phyloP scores from a whole-genome alignment of 1,140 invertebrate genomes.

The Dryas iulia region DNA sequence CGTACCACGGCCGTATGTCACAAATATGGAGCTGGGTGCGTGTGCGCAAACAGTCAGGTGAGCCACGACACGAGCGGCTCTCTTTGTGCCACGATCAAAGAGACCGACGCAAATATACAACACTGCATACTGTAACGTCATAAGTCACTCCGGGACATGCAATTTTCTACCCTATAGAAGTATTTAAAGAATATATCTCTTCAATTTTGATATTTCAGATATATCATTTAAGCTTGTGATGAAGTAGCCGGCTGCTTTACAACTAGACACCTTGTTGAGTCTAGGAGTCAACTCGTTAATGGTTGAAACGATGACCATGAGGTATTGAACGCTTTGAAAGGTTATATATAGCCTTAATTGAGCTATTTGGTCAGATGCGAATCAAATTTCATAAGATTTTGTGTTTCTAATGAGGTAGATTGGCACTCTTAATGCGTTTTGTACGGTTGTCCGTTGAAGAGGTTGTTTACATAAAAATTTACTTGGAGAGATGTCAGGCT shows the following conservation, averaged over 20 bases:
- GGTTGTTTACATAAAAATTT: background rate
- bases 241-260: conserved; percentile 35
- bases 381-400: conserved; percentile 21
- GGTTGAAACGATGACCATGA: conserved; percentile 25
- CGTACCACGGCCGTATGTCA: conserved; percentile 30
- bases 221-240: background rate
- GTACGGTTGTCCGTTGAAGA: background rate
- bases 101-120: conserved; percentile 51
- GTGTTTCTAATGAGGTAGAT: conserved; percentile 15
- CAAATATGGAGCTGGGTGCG: conserved; percentile 23
- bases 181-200: background rate
- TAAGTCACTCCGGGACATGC: background rate
- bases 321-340: conserved; percentile 32
- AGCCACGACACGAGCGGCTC: conserved; percentile 56
- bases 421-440: background rate
- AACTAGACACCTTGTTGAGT: conserved; percentile 59
- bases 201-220: background rate
- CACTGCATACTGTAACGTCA: conserved; percentile 20
- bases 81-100: conserved; percentile 58
- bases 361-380: conserved; percentile 18
- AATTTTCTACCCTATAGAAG: background rate
- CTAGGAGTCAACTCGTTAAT: conserved; percentile 46
- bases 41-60: conserved; percentile 59
- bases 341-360: conserved; percentile 27
- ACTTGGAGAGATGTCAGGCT: too few relatives aligned